Evolutionary conservation across 1,140 invertebrate species (phyloP).

Genomic region (Drosophila pectinifera): DNA sequence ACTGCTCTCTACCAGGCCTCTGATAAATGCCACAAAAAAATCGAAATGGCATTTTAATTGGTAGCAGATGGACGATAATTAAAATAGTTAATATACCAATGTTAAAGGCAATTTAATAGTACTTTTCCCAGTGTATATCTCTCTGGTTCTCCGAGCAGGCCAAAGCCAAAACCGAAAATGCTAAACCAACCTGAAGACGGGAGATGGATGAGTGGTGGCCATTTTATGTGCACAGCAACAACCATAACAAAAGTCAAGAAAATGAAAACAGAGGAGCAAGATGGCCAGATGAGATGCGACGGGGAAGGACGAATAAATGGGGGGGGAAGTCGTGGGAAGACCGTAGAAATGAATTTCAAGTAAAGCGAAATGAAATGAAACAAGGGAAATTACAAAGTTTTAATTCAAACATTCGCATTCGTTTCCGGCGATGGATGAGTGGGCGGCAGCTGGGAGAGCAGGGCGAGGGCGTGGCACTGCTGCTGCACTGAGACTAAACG

Average conservation of each 20-base stretch:
- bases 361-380: slow-evolving; percentile 82
- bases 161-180: slow-evolving; percentile 50
- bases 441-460: not conserved
- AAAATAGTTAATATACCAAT: not conserved
- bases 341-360: slow-evolving; percentile 79
- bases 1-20: too few species aligned
- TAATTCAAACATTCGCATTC: slow-evolving; percentile 83
- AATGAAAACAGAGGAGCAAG: slow-evolving; percentile 43
- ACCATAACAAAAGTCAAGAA: slow-evolving; percentile 61
- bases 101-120: not conserved
- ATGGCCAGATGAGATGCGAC: slow-evolving; percentile 26
- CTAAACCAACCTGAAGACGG: slow-evolving; percentile 58
- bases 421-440: slow-evolving; percentile 32
- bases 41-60: not conserved
- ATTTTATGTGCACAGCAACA: slow-evolving; percentile 43
- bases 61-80: not conserved
- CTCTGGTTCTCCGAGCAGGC: slow-evolving; percentile 17
- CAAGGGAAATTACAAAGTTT: slow-evolving; percentile 84
- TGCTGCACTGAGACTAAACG: slow-evolving; percentile 56
- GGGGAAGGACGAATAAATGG: slow-evolving; percentile 19
- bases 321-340: slow-evolving; percentile 39
- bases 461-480: slow-evolving; percentile 10
- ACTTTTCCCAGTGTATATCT: slow-evolving; percentile 3
- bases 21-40: not conserved
- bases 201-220: slow-evolving; percentile 63